Percentiles rank a stretch among this genome's conserved stretches.
Evolutionary conservation across 2,888 invertebrate genomes (phyloP).

Genomic region (Anorthoa munda): DNA sequence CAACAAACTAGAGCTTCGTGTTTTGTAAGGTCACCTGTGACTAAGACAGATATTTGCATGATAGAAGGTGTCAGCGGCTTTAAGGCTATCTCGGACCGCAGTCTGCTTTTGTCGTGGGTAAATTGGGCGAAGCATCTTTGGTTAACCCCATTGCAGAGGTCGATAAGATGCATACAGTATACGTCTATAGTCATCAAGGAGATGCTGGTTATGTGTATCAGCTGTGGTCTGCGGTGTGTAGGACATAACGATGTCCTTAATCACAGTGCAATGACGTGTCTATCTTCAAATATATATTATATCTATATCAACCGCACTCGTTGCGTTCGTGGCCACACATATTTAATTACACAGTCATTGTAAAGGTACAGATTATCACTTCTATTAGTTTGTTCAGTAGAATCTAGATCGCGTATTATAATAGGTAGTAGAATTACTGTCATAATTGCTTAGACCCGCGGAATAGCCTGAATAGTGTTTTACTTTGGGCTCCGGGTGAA

Average conservation of each 20-base stretch:
- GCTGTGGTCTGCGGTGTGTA: constrained; percentile 35
- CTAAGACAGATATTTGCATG: constrained; percentile 46
- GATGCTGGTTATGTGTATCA: constrained; percentile 16
- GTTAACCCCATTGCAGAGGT: not conserved
- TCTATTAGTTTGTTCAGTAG: constrained; percentile 62
- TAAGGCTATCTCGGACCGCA: constrained; percentile 23
- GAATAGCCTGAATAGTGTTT: constrained; percentile 24
- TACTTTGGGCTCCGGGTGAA: not conserved
- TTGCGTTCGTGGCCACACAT: constrained; percentile 51
- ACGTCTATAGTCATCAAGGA: not conserved
- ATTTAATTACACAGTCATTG: constrained; percentile 57
- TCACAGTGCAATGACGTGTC: constrained; percentile 26
- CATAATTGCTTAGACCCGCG: constrained; percentile 44
- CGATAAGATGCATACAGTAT: not conserved
- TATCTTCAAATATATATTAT: constrained; percentile 4
- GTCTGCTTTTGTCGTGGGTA: constrained; percentile 18
- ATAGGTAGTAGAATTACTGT: constrained; percentile 44
- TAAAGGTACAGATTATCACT: constrained; percentile 55
- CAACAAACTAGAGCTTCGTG: not conserved
- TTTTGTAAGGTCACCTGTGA: constrained; percentile 1
- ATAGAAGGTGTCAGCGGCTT: constrained; percentile 32
- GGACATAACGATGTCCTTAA: constrained; percentile 33
- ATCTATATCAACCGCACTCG: constrained; percentile 16
- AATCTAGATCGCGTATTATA: constrained; percentile 50
- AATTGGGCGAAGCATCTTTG: constrained; percentile 26